Base-by-base conservation (phyloP, 2,888 invertebrate genomes). In the Heteropelma amictum region DNA sequence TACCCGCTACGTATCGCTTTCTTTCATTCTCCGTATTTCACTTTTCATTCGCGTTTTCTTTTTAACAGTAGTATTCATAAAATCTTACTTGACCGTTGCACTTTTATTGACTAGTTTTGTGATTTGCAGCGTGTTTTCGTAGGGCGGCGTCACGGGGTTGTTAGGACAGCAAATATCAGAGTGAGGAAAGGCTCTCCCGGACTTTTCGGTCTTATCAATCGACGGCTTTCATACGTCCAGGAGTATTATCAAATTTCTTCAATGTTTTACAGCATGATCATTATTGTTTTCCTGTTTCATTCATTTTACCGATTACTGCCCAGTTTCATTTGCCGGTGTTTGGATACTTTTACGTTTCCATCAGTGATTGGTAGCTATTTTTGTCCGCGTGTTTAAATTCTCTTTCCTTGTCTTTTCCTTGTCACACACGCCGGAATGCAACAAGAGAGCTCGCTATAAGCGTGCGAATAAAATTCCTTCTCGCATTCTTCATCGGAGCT, bases 71-170 rank as follows among this genome's bases (percentile, higher is more conserved):
- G 81, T 83, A 80, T 83, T 83, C 79, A 82, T 86, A 83, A 85
- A n/a, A 81, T 80, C 82, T 86, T 82, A 84, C 84, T 83, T 85
- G 85, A 87, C 85, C 84, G 88, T 89, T 89, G 88, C 89, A 89
- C 89, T 89, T 88, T 88, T 84, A 89, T 88, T 89, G 88, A 89
- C 89, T 89, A 89, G 89, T 87, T 89, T 87, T 81, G 83, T 87
- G 86, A 83, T 86, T 82, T 79, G 79, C 77, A 74, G 79, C 81
- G 75, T 79, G 45, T 58, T 77, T 67, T 72, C 67, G 58, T 70
- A 67, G 63, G 70, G 61, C 58, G 51, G 47, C 65, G 42, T 53
- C 53, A 30, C 30, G 30, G 26, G 49, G 17, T 3, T 14, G 38
- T 10, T 35, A 33, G 26, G 30, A n/a, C 6, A 8, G 17, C 12